phyloP scores from a whole-genome alignment of 2,888 invertebrate species.

The Chloroclystis v-ata region DNA sequence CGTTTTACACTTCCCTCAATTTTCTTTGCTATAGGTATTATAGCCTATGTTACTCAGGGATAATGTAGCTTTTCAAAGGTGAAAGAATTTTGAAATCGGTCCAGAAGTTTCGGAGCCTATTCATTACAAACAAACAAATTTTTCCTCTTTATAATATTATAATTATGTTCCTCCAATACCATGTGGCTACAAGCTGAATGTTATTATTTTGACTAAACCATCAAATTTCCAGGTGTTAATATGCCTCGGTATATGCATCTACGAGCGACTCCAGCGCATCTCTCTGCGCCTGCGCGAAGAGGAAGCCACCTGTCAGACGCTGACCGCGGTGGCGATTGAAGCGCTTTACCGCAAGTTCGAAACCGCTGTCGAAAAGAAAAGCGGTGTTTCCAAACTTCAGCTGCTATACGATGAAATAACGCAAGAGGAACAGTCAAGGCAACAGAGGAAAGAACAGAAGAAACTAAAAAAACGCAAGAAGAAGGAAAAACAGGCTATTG shows the following conservation, averaged over 20 bases:
- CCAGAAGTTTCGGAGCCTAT: no score
- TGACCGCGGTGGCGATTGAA: constrained; percentile 92
- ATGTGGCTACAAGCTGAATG: no score
- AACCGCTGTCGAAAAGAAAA: constrained; percentile 92
- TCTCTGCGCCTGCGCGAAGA: constrained; percentile 92
- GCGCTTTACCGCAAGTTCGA: constrained; percentile 93
- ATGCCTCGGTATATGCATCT: constrained; percentile 95
- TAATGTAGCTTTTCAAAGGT: no score
- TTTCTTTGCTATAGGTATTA: no score
- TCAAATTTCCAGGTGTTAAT: constrained; percentile 87
- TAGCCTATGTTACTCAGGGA: no score
- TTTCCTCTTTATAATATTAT: no score
- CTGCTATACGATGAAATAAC: constrained; percentile 91
- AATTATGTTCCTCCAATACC: no score
- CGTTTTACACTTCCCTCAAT: no score
- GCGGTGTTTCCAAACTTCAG: constrained; percentile 92
- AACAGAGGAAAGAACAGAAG: constrained; percentile 91
- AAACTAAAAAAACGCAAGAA: constrained; percentile 87
- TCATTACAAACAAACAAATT: no score
- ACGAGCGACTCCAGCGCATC: constrained; percentile 92
- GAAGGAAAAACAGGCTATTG: constrained; percentile 76
- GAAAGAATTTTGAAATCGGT: no score
- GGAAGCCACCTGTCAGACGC: constrained; percentile 95
- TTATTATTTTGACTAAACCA: no score
- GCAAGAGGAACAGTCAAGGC: constrained; percentile 90